A percentile compares a stretch with the other conserved stretches of the same genome.
phyloP scores from a whole-genome alignment of 2,797 vertebrate species.

The Strix occidentalis region DNA sequence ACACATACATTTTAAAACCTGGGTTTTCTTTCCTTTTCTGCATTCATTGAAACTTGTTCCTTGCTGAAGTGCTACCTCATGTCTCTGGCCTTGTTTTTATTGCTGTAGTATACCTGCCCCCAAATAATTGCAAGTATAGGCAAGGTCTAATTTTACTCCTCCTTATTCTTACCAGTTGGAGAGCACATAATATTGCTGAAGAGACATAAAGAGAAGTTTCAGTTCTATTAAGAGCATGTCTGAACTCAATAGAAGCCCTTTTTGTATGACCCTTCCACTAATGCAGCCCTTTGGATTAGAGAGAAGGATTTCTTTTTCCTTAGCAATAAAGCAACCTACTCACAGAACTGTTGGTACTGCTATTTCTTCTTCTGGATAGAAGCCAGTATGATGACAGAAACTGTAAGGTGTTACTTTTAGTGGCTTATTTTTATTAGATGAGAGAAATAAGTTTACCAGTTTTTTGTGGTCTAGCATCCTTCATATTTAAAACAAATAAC shows the following conservation, averaged over 20 bases:
- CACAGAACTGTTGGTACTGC: not conserved
- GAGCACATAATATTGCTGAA: not conserved
- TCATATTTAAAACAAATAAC: not conserved
- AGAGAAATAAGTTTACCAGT: not conserved
- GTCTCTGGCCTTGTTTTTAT: not conserved
- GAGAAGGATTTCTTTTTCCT: not conserved
- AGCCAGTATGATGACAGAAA: not conserved
- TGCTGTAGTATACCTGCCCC: not conserved
- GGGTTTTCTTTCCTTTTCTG: not conserved
- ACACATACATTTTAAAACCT: not conserved
- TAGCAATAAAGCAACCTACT: not conserved
- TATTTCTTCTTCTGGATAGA: not conserved
- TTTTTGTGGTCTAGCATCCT: not conserved
- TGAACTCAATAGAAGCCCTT: not conserved
- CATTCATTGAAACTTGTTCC: not conserved
- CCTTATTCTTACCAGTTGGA: not conserved
- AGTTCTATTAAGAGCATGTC: not conserved
- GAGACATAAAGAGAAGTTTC: not conserved
- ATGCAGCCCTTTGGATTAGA: not conserved
- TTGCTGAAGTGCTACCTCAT: not conserved
- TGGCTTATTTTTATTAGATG: not conserved
- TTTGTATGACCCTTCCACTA: not conserved
- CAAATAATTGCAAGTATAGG: not conserved
- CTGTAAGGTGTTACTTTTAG: not conserved
- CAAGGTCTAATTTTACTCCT: not conserved